Conservation (phyloP, 2,113 vertebrate genomes). For the Otis tarda region DNA sequence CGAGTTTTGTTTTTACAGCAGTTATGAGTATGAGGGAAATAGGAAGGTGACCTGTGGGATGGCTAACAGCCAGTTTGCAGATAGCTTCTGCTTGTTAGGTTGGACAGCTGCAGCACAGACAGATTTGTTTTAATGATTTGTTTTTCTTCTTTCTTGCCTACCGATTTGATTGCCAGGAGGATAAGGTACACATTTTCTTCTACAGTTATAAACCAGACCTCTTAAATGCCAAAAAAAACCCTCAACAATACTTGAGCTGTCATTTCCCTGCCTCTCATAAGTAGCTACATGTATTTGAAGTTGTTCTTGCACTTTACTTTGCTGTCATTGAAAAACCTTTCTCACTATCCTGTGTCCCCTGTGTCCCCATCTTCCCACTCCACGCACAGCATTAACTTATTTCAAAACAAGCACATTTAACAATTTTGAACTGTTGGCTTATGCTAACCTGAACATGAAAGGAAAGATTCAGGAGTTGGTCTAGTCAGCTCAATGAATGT, state of each 20-base stretch:
- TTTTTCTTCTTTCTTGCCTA: slow-evolving; percentile 78
- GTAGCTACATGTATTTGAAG: background rate
- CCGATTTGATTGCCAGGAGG: slow-evolving; percentile 86
- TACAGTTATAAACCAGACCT: background rate
- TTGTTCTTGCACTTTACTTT: background rate
- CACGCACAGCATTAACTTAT: background rate
- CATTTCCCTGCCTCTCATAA: background rate
- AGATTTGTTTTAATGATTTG: background rate
- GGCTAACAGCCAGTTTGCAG: slow-evolving; percentile 1
- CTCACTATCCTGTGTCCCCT: background rate
- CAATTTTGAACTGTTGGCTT: background rate
- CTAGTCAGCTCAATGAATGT: background rate
- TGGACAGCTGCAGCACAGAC: background rate
- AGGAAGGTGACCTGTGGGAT: background rate
- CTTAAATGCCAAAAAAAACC: background rate
- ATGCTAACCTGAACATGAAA: background rate
- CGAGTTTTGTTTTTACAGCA: background rate
- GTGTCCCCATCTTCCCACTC: background rate
- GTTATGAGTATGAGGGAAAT: background rate
- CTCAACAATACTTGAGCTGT: background rate
- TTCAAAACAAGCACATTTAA: slow-evolving; percentile 9
- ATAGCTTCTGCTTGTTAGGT: slow-evolving; percentile 13
- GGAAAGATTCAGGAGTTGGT: background rate
- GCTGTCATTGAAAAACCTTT: background rate
- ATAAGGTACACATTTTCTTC: slow-evolving; percentile 86